A percentile compares a stretch with the other conserved stretches of the same genome.
Evolutionary conservation across 2,113 vertebrate genomes (phyloP).

Genomic region (Nyctibius bracteatus): DNA sequence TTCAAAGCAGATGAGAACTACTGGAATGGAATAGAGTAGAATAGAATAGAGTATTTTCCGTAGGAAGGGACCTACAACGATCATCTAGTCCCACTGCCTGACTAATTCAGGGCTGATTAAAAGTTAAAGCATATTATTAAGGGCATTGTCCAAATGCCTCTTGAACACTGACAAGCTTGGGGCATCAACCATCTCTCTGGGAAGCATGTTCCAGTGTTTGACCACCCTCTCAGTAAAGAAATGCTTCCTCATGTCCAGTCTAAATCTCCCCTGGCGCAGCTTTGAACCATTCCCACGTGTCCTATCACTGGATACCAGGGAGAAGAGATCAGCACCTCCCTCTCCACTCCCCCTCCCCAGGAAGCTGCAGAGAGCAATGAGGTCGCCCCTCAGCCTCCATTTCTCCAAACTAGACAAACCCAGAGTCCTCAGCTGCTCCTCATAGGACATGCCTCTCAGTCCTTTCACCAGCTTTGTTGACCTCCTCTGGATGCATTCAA

Average conservation of each 20-base stretch:
- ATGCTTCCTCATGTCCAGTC: not conserved
- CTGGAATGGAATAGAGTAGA: not conserved
- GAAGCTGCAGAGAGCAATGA: not conserved
- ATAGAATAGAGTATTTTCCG: not conserved
- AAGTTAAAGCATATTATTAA: not conserved
- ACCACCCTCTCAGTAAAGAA: not conserved
- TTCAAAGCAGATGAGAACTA: not conserved
- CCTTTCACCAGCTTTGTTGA: not conserved
- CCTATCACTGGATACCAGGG: not conserved
- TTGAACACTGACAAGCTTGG: not conserved
- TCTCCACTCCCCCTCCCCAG: not conserved
- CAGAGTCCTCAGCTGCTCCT: not conserved
- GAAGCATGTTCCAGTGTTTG: not conserved
- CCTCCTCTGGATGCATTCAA: not conserved
- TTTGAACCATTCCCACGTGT: rapidly evolving
- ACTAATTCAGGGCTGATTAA: no score
- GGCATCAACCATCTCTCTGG: not conserved
- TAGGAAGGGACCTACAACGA: not conserved
- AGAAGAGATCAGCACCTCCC: not conserved
- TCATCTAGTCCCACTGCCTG: not conserved
- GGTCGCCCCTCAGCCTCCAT: not conserved
- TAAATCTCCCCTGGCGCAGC: not conserved
- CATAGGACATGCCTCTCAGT: not conserved
- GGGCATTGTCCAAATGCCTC: not conserved
- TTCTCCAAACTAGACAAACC: not conserved